A percentile compares a stretch with the other conserved stretches of the same genome.
Evolutionary conservation across 2,797 vertebrate genomes (phyloP).

Genomic region (Poecilia gillii): DNA sequence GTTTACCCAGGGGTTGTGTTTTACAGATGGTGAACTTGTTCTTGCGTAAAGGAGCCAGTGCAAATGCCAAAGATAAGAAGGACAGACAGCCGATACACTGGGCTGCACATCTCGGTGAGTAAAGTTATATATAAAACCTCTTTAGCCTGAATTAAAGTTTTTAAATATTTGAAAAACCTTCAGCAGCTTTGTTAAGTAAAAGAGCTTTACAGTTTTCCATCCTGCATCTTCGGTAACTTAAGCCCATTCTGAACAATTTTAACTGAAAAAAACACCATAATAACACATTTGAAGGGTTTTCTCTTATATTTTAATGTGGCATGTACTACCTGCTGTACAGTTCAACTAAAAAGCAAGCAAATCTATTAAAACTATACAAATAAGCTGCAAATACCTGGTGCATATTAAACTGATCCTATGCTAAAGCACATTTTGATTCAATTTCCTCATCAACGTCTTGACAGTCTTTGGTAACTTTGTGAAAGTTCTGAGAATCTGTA

Average conservation of each 20-base stretch:
- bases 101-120: slow-evolving; percentile 91
- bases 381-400: not conserved
- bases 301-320: not conserved
- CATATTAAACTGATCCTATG: not conserved
- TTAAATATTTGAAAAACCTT: not conserved
- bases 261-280: not conserved
- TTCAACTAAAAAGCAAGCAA: not conserved
- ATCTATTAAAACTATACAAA: not conserved
- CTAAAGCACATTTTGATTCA: not conserved
- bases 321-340: not conserved
- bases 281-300: not conserved
- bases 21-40: slow-evolving; percentile 92
- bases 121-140: not conserved
- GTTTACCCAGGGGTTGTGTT: slow-evolving; percentile 10
- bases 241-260: not conserved
- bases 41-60: slow-evolving; percentile 89
- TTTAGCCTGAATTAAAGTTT: not conserved
- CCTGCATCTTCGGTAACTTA: not conserved
- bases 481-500: not conserved
- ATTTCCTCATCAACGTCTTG: not conserved
- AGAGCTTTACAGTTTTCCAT: not conserved
- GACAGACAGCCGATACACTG: slow-evolving; percentile 93
- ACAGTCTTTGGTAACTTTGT: not conserved
- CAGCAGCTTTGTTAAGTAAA: not conserved
- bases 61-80: slow-evolving; percentile 91